phyloP scores from a whole-genome alignment of 2,113 vertebrate species.

The Rana temporaria region DNA sequence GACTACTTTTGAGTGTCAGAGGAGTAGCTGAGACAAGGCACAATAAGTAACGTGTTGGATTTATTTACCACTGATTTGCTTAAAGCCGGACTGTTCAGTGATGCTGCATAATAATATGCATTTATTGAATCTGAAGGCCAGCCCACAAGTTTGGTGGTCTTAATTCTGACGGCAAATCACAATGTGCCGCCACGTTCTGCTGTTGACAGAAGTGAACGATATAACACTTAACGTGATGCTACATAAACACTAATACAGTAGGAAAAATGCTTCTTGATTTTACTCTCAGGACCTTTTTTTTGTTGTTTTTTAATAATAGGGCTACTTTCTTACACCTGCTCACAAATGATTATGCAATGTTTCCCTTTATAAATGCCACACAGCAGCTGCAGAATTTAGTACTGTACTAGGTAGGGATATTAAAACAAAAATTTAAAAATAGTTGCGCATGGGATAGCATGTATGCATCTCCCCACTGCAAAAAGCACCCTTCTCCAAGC shows the following conservation, averaged over 20 bases:
- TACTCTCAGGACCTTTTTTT: conserved; percentile 80
- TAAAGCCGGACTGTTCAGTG: conserved; percentile 33
- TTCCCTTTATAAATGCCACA: conserved; percentile 59
- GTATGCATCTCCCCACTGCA: conserved; percentile 40
- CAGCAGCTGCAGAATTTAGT: conserved; percentile 55
- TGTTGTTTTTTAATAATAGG: conserved; percentile 63
- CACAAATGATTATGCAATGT: conserved; percentile 66
- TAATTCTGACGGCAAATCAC: conserved; percentile 55
- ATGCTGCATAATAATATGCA: conserved; percentile 36
- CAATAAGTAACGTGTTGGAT: conserved; percentile 60
- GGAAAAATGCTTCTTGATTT: conserved; percentile 70
- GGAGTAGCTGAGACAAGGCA: conserved; percentile 53
- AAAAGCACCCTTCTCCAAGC: conserved; percentile 60
- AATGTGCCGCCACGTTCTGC: conserved; percentile 58
- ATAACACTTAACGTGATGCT: conserved; percentile 62
- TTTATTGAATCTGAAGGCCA: conserved; percentile 59
- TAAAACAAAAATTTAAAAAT: conserved; percentile 9
- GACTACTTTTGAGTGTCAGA: conserved; percentile 59
- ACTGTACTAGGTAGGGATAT: conserved; percentile 57
- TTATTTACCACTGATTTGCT: conserved; percentile 65
- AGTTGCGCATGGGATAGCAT: conserved; percentile 57
- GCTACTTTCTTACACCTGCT: conserved; percentile 74
- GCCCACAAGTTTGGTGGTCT: conserved; percentile 60
- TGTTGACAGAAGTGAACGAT: conserved; percentile 64
- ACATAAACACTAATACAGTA: conserved; percentile 69